Percentiles rank a stretch among this genome's conserved stretches.
Evolutionary conservation across 64 coral and sea anemone genomes (phyloP).

Genomic region (Stichodactyla helianthus): DNA sequence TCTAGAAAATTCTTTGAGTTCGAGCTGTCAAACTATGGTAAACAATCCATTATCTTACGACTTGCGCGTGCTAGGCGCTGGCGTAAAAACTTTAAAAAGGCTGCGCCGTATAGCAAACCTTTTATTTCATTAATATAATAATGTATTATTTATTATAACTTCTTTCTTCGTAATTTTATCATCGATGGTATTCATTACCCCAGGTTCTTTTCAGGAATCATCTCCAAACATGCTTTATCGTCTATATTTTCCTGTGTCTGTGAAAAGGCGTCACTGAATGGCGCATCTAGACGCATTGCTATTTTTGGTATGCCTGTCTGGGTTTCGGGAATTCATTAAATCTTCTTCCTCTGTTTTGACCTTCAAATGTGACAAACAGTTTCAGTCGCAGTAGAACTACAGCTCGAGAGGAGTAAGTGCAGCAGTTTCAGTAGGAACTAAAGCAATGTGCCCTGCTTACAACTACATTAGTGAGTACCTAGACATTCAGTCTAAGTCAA

Average conservation of each 20-base stretch:
- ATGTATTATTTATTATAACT: not conserved
- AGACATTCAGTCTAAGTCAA: not conserved
- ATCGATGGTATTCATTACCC: not conserved
- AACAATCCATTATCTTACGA: not conserved
- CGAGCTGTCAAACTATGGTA: not conserved
- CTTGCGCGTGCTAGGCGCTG: not conserved
- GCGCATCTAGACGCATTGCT: not conserved
- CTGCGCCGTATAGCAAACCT: not conserved
- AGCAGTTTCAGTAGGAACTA: not conserved
- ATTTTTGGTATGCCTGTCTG: not conserved
- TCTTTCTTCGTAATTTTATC: not conserved
- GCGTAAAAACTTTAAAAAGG: not conserved
- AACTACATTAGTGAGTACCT: not conserved
- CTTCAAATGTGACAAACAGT: not conserved
- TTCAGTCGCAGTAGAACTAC: not conserved
- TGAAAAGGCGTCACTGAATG: not conserved
- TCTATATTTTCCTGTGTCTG: not conserved
- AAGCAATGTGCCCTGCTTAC: not conserved
- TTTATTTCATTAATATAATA: not conserved
- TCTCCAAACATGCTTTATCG: not conserved
- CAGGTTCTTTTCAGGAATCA: not conserved
- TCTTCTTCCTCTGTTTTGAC: not conserved
- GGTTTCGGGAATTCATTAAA: slow-evolving; percentile 1
- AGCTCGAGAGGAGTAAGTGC: not conserved
- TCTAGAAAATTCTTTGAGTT: not conserved